Evolutionary conservation across 2,797 vertebrate genomes (phyloP).

Genomic region (Argentina silus): DNA sequence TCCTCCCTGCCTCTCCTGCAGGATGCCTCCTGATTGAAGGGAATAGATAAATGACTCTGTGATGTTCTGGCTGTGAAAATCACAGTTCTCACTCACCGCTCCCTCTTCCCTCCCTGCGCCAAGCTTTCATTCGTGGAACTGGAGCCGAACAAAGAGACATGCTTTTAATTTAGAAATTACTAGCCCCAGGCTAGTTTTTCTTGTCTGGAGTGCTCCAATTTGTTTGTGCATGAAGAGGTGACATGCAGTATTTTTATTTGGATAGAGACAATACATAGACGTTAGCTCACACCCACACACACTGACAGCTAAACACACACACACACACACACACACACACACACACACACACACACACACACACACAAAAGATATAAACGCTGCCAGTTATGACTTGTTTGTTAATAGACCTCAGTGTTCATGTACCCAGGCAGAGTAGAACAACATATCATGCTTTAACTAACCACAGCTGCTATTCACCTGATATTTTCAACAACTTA

Average conservation of each 20-base stretch:
- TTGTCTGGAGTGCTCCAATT: slow-evolving; percentile 61
- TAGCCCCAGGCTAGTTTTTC: slow-evolving; percentile 62
- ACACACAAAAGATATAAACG: slow-evolving; percentile 11
- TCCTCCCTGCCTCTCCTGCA: slow-evolving; percentile 44
- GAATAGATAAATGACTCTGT: slow-evolving; percentile 70
- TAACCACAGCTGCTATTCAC: background rate
- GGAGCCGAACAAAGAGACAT: slow-evolving; percentile 66
- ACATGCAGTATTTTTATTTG: slow-evolving; percentile 64
- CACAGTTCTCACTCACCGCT: slow-evolving; percentile 50
- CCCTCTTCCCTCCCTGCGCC: slow-evolving; percentile 31
- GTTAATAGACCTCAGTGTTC: slow-evolving; percentile 46
- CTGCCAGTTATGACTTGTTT: slow-evolving; percentile 44
- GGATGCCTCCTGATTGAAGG: slow-evolving; percentile 72
- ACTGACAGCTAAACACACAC: slow-evolving; percentile 50
- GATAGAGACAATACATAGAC: slow-evolving; percentile 53
- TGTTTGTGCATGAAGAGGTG: slow-evolving; percentile 59
- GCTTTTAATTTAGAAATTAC: slow-evolving; percentile 74
- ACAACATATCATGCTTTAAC: slow-evolving; percentile 4
- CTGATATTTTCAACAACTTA: background rate
- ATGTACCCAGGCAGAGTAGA: slow-evolving; percentile 15
- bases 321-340: slow-evolving; percentile 42
- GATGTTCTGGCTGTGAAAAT: slow-evolving; percentile 67
- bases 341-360: slow-evolving; percentile 35
- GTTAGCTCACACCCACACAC: slow-evolving; percentile 33
- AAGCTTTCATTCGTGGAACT: slow-evolving; percentile 60